phyloP scores from a whole-genome alignment of 2,113 vertebrate genomes.

The Ammodytes dubius region DNA sequence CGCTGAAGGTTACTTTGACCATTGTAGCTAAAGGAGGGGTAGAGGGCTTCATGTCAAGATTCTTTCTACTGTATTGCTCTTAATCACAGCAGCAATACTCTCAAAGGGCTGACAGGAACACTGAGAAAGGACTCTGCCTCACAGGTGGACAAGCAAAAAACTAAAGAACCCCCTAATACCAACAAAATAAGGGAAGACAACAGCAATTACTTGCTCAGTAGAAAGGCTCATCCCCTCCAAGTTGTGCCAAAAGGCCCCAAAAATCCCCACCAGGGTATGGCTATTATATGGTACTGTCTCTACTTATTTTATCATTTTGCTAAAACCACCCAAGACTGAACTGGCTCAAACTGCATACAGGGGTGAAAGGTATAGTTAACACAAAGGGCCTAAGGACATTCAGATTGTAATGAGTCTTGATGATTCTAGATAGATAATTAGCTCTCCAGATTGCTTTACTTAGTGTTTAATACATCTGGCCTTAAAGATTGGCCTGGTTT shows the following conservation, averaged over 20 bases:
- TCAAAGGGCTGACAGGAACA: slow-evolving; percentile 14
- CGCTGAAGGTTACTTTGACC: slow-evolving; percentile 16
- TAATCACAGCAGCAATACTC: slow-evolving; percentile 33
- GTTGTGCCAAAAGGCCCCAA: neutral
- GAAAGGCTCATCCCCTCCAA: neutral
- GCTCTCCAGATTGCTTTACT: slow-evolving; percentile 13
- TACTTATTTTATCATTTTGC: slow-evolving; percentile 21
- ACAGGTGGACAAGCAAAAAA: slow-evolving; percentile 7
- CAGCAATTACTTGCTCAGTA: neutral
- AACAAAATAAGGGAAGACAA: neutral
- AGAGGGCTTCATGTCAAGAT: slow-evolving; percentile 8
- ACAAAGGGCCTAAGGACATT: slow-evolving; percentile 32
- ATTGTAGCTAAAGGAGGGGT: slow-evolving; percentile 23
- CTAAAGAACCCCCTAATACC: neutral
- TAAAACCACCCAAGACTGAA: slow-evolving; percentile 34
- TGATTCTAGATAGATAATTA: slow-evolving; percentile 40
- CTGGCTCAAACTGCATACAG: slow-evolving; percentile 2
- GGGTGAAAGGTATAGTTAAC: slow-evolving; percentile 35
- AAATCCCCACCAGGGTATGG: neutral
- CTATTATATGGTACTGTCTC: slow-evolving; percentile 25
- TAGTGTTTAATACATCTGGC: slow-evolving; percentile 4
- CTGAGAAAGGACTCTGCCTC: neutral
- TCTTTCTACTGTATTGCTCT: neutral
- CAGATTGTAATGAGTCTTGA: slow-evolving; percentile 36
- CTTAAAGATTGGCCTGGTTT: neutral